Percentiles rank a stretch among this genome's conserved stretches.
phyloP scores from a whole-genome alignment of 2,888 invertebrate genomes.

The Leptarthrus brevirostris region DNA sequence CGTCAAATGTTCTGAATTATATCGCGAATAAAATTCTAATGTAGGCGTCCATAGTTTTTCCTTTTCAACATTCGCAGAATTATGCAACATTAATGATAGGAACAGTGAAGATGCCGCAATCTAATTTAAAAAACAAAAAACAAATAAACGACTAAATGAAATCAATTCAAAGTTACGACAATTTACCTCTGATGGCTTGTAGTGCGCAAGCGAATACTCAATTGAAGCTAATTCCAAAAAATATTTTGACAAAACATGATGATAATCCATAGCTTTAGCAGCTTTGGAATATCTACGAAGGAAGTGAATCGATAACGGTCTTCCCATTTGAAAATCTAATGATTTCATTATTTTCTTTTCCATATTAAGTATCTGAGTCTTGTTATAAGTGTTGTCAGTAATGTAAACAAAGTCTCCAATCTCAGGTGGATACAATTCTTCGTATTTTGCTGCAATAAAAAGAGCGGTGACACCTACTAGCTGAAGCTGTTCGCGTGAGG shows the following conservation, averaged over 20 bases:
- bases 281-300: conserved; percentile 80
- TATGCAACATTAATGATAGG: conserved; percentile 62
- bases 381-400: conserved; percentile 87
- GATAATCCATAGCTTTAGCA: conserved; percentile 72
- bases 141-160: too few species aligned
- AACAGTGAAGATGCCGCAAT: conserved; percentile 64
- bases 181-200: conserved; percentile 85
- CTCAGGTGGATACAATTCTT: conserved; percentile 92
- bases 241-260: conserved; percentile 89
- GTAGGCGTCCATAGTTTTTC: conserved; percentile 78
- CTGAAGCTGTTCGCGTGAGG: conserved; percentile 73
- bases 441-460: conserved; percentile 93
- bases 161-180: too few species aligned
- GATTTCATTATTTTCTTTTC: conserved; percentile 81
- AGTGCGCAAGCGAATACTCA: conserved; percentile 82
- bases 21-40: conserved; percentile 81
- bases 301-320: conserved; percentile 90
- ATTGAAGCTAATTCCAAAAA: conserved; percentile 86
- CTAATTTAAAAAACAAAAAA: too few species aligned
- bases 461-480: conserved; percentile 90
- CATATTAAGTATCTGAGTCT: conserved; percentile 82
- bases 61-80: conserved; percentile 63
- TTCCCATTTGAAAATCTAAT: conserved; percentile 83
- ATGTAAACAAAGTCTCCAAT: conserved; percentile 90
- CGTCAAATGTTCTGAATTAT: conserved; percentile 75